A percentile compares a stretch with the other conserved stretches of the same genome.
These are phyloP conservation scores for Sinohyriopsis cumingii DNA, from an alignment of 2,888 invertebrate species.

Conservation along the genomic window DNA sequence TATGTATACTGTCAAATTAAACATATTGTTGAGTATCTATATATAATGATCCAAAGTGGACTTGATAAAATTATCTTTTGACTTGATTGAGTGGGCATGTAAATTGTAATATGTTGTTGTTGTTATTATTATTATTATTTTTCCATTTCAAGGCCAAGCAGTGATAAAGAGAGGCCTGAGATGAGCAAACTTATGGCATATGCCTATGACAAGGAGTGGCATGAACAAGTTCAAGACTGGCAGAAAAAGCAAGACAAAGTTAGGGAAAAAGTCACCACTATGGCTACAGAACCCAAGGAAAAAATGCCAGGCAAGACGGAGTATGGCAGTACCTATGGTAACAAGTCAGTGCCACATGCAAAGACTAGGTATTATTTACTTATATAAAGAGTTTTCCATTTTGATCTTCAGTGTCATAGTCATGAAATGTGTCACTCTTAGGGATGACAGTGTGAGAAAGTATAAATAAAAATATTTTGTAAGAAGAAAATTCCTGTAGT, in stretches of 20 bases:
- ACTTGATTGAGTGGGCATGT: too few relatives aligned
- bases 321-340: slow-evolving; percentile 37
- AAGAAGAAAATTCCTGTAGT: too few relatives aligned
- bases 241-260: slow-evolving; percentile 43
- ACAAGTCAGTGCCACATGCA: slow-evolving; percentile 13
- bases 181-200: slow-evolving; percentile 54
- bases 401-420: too few relatives aligned
- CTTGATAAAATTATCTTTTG: too few relatives aligned
- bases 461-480: not conserved
- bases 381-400: too few relatives aligned
- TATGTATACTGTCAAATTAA: too few relatives aligned
- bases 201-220: slow-evolving; percentile 57
- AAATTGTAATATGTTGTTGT: too few relatives aligned
- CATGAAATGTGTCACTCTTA: too few relatives aligned
- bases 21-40: too few relatives aligned
- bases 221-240: slow-evolving; percentile 44
- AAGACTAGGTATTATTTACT: not conserved
- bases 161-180: slow-evolving; percentile 31
- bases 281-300: slow-evolving; percentile 25
- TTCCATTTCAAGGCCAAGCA: not conserved
- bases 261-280: slow-evolving; percentile 27
- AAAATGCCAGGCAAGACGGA: slow-evolving; percentile 33
- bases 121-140: too few relatives aligned
- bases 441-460: slow-evolving; percentile 13
- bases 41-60: too few relatives aligned